These are phyloP conservation scores for Hololepta plana DNA, from an alignment of 2,888 invertebrate species.

Conservation along the genomic window DNA sequence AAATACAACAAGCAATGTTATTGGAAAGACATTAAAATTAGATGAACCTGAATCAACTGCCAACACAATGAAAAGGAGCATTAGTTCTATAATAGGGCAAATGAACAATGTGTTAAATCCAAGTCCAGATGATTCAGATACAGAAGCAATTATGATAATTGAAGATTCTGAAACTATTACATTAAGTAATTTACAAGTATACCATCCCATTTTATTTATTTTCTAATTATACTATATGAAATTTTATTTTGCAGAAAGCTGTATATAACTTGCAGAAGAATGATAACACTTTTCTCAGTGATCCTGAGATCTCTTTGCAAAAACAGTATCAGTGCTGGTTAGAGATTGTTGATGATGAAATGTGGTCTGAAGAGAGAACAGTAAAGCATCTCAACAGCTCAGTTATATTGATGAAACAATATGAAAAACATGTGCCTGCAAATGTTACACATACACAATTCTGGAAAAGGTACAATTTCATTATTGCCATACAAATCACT, in stretches of 20 bases:
- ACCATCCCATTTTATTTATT: too few species aligned
- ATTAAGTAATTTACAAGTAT: conserved; percentile 37
- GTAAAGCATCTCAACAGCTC: conserved; percentile 41
- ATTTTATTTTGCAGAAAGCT: conserved; percentile 37
- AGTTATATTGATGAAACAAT: conserved; percentile 25
- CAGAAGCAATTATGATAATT: conserved; percentile 46
- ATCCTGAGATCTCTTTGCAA: conserved; percentile 36
- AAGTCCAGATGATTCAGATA: conserved; percentile 47
- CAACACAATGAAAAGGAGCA: conserved; percentile 50
- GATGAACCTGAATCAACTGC: conserved; percentile 56
- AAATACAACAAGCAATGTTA: conserved; percentile 42
- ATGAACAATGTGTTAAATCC: conserved; percentile 52
- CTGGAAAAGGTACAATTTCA: conserved; percentile 46
- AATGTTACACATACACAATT: conserved; percentile 55
- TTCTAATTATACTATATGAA: too few species aligned
- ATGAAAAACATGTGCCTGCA: conserved; percentile 45
- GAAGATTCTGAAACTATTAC: conserved; percentile 46
- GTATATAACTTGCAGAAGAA: conserved; percentile 52
- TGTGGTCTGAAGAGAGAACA: conserved; percentile 39
- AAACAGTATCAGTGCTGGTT: conserved; percentile 41
- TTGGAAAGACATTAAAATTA: conserved; percentile 53
- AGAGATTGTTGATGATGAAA: conserved; percentile 32
- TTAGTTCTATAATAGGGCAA: conserved; percentile 53
- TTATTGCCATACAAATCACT: neutral
- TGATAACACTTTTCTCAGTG: conserved; percentile 52